phyloP scores from a whole-genome alignment of 2,888 invertebrate species.

The Lomographa bimaculata region DNA sequence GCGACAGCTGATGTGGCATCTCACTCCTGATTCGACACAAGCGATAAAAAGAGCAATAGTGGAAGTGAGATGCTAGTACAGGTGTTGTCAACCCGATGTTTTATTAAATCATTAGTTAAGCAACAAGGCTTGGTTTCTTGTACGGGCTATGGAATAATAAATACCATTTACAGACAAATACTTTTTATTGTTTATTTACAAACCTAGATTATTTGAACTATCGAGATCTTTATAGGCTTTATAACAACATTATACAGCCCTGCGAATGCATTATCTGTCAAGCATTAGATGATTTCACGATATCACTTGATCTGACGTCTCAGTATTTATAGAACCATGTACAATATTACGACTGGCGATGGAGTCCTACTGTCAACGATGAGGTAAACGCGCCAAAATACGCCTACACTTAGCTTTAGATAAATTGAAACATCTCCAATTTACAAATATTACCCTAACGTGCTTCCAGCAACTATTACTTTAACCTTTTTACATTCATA shows the following conservation, averaged over 20 bases:
- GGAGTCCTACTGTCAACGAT: constrained; percentile 23
- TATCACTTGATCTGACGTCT: constrained; percentile 16
- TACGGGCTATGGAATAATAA: constrained; percentile 18
- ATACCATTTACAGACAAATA: constrained; percentile 33
- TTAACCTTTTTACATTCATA: constrained; percentile 30
- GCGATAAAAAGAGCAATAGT: too few species aligned
- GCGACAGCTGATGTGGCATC: too few species aligned
- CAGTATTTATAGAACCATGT: constrained; percentile 21
- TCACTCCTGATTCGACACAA: too few species aligned
- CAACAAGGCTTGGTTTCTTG: too few species aligned
- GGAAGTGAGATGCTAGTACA: too few species aligned
- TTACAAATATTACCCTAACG: constrained; percentile 39
- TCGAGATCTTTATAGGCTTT: constrained; percentile 35
- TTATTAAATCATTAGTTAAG: too few species aligned
- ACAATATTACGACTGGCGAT: constrained; percentile 17
- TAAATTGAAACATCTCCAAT: constrained; percentile 45
- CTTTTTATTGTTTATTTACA: constrained; percentile 37
- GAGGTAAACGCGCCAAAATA: constrained; percentile 31
- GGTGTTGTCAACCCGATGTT: too few species aligned
- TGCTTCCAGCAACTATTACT: constrained; percentile 30
- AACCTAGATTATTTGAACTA: constrained; percentile 38
- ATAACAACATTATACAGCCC: constrained; percentile 27
- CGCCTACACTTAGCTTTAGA: constrained; percentile 29
- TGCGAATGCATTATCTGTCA: constrained; percentile 22
- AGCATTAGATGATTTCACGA: constrained; percentile 22